Evolutionary conservation across 1,140 invertebrate species (phyloP), one percentile per base, ranked within the genome.

Genomic region (Drosophila elegans): DNA sequence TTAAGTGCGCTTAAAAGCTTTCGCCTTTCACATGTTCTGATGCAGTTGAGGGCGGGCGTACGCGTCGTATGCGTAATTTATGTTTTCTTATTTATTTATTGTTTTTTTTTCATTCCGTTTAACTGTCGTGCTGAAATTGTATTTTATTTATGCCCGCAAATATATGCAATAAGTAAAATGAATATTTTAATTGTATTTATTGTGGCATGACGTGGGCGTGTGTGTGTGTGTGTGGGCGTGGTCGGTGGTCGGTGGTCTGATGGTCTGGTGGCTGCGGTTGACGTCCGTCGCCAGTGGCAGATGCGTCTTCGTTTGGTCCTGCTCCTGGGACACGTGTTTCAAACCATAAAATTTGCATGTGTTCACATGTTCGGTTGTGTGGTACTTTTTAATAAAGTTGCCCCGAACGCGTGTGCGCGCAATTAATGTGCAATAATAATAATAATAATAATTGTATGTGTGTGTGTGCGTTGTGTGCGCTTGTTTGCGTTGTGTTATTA

Each of bases 1-100:
- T 84, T 88, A 88, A 89, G 84, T 88, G 84, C 85, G 84, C 84
- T 89, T 88, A 89, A 88, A 89, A 88, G 84, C 84, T 84, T 89
- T 89, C 34, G 76, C 72, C 59, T 89, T 88, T 86, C 69, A 81
- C 66, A 77, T 62, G 74, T 75, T 57, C 61, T 44, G 63, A 49
- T 76, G 74, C 74, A 76, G 39, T 67, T 45, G 46, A 34, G 72
- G 54, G 74, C 29, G 60, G 53, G 51, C 34, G 29, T 39, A 53
- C 41, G 41, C n/a, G 44, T 63, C 79, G 79, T 82, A 82, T 81
- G 25, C 78, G 79, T 68, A 78, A 81, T 81, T 79, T 76, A 78
- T 85, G 76, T 85, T 74, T 86, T 86, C 74, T 85, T 78, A 82
- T 82, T 77, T 76, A 86, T 86, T 86, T 82, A 78, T 71, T 66